phyloP scores from a whole-genome alignment of 1,140 invertebrate species.

The Conopomorpha cramerella region DNA sequence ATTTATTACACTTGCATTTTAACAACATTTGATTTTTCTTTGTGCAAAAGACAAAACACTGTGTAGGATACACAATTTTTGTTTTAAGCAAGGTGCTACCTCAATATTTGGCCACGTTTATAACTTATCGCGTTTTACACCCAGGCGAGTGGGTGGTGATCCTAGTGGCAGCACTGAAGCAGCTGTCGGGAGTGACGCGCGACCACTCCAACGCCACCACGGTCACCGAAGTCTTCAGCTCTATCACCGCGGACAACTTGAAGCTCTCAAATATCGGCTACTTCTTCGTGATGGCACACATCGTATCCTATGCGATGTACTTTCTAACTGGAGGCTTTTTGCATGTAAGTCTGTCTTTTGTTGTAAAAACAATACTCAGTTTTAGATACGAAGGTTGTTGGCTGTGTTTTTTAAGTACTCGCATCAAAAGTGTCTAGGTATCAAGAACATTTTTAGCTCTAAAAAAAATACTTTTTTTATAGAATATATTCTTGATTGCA shows the following conservation, averaged over 20 bases:
- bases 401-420: too few species aligned
- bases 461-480: too few species aligned
- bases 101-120: neutral
- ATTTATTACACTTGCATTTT: neutral
- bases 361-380: too few species aligned
- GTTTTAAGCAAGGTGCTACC: neutral
- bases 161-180: constrained; percentile 62
- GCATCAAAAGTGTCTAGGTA: too few species aligned
- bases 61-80: neutral
- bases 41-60: too few species aligned
- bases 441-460: too few species aligned
- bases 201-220: constrained; percentile 23
- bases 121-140: constrained; percentile 9
- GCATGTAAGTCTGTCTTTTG: constrained; percentile 59
- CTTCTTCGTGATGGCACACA: constrained; percentile 52
- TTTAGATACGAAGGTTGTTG: too few species aligned
- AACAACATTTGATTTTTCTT: neutral
- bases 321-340: constrained; percentile 67
- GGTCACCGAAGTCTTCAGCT: constrained; percentile 25
- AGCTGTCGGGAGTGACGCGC: constrained; percentile 49
- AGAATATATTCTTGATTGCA: too few species aligned
- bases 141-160: constrained; percentile 69
- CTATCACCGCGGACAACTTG: constrained; percentile 46
- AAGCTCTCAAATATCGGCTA: constrained; percentile 56
- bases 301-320: constrained; percentile 64